phyloP scores from a whole-genome alignment of 2,888 invertebrate species.

The Gisinianus flammeolus region DNA sequence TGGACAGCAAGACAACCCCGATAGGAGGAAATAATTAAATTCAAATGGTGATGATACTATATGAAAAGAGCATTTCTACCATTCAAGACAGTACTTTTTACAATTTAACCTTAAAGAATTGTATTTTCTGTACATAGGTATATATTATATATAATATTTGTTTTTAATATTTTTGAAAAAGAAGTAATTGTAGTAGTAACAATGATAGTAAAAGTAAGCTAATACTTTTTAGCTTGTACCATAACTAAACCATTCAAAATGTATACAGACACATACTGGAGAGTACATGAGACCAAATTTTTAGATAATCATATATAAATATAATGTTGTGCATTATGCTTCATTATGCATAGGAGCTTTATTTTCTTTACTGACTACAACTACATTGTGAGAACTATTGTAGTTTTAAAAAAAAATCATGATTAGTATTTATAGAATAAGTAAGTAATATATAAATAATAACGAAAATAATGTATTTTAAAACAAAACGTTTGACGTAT shows the following conservation, averaged over 20 bases:
- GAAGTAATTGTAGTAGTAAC: not conserved
- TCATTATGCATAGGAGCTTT: constrained; percentile 31
- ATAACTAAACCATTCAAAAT: not conserved
- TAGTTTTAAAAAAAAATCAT: not conserved
- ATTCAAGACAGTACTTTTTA: constrained; percentile 25
- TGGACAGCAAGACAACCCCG: constrained; percentile 66
- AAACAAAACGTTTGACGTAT: too few species aligned
- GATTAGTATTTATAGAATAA: too few species aligned
- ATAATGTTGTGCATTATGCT: constrained; percentile 18
- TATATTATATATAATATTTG: not conserved
- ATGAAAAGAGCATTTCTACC: not conserved
- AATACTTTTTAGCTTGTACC: not conserved
- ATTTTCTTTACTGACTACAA: constrained; percentile 25
- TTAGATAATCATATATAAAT: constrained; percentile 29
- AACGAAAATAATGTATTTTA: too few species aligned
- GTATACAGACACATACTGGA: constrained; percentile 22
- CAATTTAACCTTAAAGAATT: constrained; percentile 12
- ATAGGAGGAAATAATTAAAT: constrained; percentile 25
- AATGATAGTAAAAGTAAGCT: not conserved
- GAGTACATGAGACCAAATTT: constrained; percentile 35
- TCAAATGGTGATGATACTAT: not conserved
- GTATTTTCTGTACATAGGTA: constrained; percentile 19
- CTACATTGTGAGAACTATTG: not conserved
- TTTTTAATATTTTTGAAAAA: not conserved
- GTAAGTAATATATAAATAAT: too few species aligned